Percentiles rank a stretch among this genome's conserved stretches.
phyloP scores from a whole-genome alignment of 2,888 invertebrate genomes.

The Drosophila aldrichi region DNA sequence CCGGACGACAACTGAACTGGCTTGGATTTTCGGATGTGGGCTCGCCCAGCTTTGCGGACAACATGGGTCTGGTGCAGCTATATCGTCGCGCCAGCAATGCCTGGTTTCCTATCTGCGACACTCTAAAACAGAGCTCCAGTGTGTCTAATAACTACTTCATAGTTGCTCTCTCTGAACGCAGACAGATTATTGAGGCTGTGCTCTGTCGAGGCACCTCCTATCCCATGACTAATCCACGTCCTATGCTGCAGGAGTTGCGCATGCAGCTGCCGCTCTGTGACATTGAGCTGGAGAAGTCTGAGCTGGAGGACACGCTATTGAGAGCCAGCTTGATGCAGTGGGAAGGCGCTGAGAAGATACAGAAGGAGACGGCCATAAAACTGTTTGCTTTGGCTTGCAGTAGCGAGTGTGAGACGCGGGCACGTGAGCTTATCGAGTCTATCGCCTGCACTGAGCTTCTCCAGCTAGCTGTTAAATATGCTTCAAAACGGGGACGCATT shows the following conservation, averaged over 20 bases:
- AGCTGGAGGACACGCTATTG: constrained; percentile 91
- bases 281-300: constrained; percentile 91
- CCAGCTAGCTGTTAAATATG: constrained; percentile 95
- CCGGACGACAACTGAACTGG: constrained; percentile 89
- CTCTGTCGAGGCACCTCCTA: constrained; percentile 95
- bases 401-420: constrained; percentile 93
- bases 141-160: constrained; percentile 91
- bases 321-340: constrained; percentile 88
- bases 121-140: constrained; percentile 89
- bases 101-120: constrained; percentile 94
- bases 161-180: constrained; percentile 91
- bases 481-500: constrained; percentile 90
- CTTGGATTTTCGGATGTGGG: constrained; percentile 93
- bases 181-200: constrained; percentile 92
- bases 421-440: constrained; percentile 93
- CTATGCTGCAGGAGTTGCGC: constrained; percentile 91
- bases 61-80: constrained; percentile 90
- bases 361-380: constrained; percentile 93
- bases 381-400: constrained; percentile 96
- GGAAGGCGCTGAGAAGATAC: constrained; percentile 88
- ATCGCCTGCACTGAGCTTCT: constrained; percentile 91
- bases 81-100: constrained; percentile 89
- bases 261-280: constrained; percentile 93
- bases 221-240: constrained; percentile 94
- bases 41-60: constrained; percentile 92